These are phyloP conservation scores for Drosophila subpulchrella DNA, from an alignment of 1,140 invertebrate genomes.

Conservation along the genomic window DNA sequence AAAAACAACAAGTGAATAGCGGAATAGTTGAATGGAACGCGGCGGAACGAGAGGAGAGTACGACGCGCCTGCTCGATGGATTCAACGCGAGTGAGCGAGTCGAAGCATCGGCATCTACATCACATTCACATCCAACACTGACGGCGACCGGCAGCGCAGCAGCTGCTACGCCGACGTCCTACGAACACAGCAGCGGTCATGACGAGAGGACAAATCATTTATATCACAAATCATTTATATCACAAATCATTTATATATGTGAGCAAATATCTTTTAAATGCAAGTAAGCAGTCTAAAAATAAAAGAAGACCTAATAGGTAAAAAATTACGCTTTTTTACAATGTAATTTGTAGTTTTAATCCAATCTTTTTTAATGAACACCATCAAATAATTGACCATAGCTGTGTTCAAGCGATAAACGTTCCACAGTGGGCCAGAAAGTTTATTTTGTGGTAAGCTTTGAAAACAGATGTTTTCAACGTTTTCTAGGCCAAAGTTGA, in stretches of 20 bases:
- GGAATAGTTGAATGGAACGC: slow-evolving; percentile 50
- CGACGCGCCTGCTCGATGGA: slow-evolving; percentile 77
- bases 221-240: background rate
- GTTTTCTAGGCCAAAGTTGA: too few relatives aligned
- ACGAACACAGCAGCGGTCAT: slow-evolving; percentile 5
- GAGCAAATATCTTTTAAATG: background rate
- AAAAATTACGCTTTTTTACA: background rate
- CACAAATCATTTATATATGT: too few relatives aligned
- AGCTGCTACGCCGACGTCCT: slow-evolving; percentile 22
- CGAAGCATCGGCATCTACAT: slow-evolving; percentile 44
- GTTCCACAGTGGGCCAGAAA: slow-evolving; percentile 27
- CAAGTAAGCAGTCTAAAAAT: background rate
- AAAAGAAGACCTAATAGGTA: background rate
- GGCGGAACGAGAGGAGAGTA: slow-evolving; percentile 62
- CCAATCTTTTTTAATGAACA: background rate
- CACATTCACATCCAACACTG: slow-evolving; percentile 26
- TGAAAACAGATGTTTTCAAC: background rate
- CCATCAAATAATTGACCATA: background rate
- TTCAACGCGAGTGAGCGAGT: slow-evolving; percentile 76
- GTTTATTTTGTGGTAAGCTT: background rate
- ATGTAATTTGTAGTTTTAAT: background rate
- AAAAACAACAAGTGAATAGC: slow-evolving; percentile 42
- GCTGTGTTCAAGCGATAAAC: slow-evolving; percentile 67
- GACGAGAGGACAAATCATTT: background rate
- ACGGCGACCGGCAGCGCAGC: slow-evolving; percentile 32